Conservation (phyloP, 2,113 vertebrate genomes). For the Morone chrysops region DNA sequence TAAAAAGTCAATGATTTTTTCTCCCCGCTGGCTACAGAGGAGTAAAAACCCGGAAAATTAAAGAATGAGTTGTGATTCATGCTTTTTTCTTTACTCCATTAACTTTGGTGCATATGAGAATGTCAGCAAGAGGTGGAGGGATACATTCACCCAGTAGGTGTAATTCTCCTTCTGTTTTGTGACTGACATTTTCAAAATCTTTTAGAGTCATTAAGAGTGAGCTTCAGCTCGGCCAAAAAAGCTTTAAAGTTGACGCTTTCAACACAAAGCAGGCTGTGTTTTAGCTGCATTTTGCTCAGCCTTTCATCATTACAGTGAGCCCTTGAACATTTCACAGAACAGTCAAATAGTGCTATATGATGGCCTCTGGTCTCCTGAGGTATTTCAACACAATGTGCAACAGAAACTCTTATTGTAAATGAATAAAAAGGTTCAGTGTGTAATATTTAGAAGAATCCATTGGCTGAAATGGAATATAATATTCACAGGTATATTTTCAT, state of each 20-base stretch:
- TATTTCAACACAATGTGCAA: too few species aligned
- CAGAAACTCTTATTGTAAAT: too few species aligned
- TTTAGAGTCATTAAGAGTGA: constrained; percentile 6
- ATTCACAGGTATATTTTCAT: too few species aligned
- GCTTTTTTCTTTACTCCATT: constrained; percentile 49
- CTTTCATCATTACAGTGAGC: neutral
- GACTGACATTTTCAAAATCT: constrained; percentile 40
- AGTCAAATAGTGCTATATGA: neutral
- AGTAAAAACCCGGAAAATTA: constrained; percentile 55
- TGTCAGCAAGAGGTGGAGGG: constrained; percentile 2
- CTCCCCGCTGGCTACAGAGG: constrained; percentile 5
- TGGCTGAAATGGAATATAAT: too few species aligned
- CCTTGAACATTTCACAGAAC: neutral
- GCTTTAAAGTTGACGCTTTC: neutral
- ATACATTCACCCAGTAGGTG: neutral
- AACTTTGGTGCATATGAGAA: constrained; percentile 31
- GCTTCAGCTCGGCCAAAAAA: neutral
- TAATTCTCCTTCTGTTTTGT: constrained; percentile 24
- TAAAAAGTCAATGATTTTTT: constrained; percentile 30
- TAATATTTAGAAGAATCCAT: too few species aligned
- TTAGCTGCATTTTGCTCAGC: neutral
- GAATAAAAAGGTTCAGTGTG: too few species aligned
- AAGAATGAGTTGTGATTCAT: constrained; percentile 24
- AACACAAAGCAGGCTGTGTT: neutral
- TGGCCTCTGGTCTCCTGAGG: neutral